Conservation (phyloP, 2,797 vertebrate genomes). For the Pyrocephalus nanus region DNA sequence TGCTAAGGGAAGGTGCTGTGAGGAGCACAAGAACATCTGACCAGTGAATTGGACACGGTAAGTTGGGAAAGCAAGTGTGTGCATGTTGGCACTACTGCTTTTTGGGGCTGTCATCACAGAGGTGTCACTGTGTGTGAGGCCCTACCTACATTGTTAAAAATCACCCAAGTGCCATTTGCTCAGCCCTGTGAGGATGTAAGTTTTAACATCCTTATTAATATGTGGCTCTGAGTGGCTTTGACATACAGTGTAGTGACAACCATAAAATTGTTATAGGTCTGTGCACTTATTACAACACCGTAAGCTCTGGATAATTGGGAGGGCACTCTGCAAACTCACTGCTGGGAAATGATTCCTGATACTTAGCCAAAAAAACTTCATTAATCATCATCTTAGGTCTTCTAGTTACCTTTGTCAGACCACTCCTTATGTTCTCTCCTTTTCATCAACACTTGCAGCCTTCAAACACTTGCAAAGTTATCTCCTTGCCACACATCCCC, state of each 20-base stretch:
- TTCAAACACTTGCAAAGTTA: constrained; percentile 18
- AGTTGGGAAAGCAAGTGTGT: not conserved
- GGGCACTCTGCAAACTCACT: constrained; percentile 7
- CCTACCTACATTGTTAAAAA: not conserved
- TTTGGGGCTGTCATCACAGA: not conserved
- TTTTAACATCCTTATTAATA: not conserved
- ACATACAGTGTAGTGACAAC: not conserved
- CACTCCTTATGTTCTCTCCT: not conserved
- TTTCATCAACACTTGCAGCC: constrained; percentile 9
- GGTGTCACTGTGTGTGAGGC: not conserved
- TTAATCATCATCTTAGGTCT: not conserved
- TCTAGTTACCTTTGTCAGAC: constrained; percentile 3
- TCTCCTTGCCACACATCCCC: not conserved
- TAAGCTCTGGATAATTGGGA: not conserved
- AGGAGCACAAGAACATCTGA: not conserved
- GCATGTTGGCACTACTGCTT: not conserved
- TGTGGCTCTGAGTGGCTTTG: not conserved
- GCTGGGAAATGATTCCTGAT: constrained; percentile 1
- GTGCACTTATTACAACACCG: not conserved
- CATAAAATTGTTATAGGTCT: not conserved
- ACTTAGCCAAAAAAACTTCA: not conserved
- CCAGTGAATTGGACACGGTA: not conserved
- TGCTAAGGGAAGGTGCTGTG: not conserved
- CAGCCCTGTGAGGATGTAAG: not conserved
- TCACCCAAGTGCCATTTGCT: not conserved